Evolutionary conservation across 1,140 invertebrate species (phyloP).

Genomic region (Vanessa atalanta): DNA sequence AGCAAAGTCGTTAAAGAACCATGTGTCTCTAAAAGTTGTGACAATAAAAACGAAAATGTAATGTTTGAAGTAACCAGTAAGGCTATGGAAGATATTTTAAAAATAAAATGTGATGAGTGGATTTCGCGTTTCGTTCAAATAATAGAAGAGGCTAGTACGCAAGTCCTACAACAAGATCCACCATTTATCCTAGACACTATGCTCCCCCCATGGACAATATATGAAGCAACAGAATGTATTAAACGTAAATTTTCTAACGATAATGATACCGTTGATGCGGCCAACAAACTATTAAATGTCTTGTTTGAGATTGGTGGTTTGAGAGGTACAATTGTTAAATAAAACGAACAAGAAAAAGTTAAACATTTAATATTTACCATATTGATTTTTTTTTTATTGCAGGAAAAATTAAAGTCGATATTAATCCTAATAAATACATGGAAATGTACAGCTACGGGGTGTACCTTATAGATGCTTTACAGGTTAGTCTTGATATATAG

Average conservation of each 20-base stretch:
- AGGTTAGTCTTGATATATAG: slow-evolving; percentile 43
- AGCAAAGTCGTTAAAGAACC: slow-evolving; percentile 17
- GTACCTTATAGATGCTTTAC: slow-evolving; percentile 57
- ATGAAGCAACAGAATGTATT: slow-evolving; percentile 62
- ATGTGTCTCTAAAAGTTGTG: background rate
- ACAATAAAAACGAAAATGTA: slow-evolving; percentile 43
- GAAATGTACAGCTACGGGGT: slow-evolving; percentile 67
- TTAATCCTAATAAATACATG: slow-evolving; percentile 59
- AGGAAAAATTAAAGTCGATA: slow-evolving; percentile 53
- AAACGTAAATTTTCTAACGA: slow-evolving; percentile 49
- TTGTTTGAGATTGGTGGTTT: slow-evolving; percentile 52
- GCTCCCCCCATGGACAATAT: slow-evolving; percentile 61
- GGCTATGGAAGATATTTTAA: slow-evolving; percentile 58
- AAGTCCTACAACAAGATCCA: slow-evolving; percentile 54
- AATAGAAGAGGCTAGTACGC: slow-evolving; percentile 66
- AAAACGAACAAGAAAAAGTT: background rate
- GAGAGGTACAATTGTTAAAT: slow-evolving; percentile 46
- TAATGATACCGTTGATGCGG: slow-evolving; percentile 49
- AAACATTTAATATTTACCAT: background rate
- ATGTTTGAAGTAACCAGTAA: slow-evolving; percentile 59
- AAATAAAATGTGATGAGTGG: slow-evolving; percentile 62
- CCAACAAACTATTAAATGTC: slow-evolving; percentile 52
- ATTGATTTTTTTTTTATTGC: slow-evolving; percentile 35
- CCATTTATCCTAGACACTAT: slow-evolving; percentile 36
- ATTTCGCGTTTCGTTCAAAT: slow-evolving; percentile 66